Evolutionary conservation across 2,797 vertebrate genomes (phyloP).

Genomic region (Enteromius thamalakanensis): DNA sequence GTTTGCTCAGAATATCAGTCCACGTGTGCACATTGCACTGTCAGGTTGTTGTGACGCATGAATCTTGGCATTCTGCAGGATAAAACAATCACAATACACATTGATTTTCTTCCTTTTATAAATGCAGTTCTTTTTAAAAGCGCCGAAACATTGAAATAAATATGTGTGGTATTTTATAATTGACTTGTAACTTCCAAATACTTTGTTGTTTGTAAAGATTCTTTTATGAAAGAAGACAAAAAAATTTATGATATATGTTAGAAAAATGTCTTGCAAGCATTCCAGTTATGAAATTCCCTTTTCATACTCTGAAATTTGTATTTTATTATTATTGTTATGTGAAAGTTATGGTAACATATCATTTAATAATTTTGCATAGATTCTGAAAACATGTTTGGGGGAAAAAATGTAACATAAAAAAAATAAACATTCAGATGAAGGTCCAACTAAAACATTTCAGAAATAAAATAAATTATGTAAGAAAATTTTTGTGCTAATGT

Average conservation of each 20-base stretch:
- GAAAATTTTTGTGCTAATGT: neutral
- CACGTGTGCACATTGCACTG: constrained; percentile 27
- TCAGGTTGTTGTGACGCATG: neutral
- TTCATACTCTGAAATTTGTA: neutral
- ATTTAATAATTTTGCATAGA: neutral
- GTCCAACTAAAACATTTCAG: neutral
- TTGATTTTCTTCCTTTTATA: constrained; percentile 24
- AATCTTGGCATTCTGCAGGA: neutral
- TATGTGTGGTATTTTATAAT: neutral
- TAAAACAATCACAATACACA: constrained; percentile 2
- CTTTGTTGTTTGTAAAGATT: neutral
- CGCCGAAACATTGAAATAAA: neutral
- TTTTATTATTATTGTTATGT: neutral
- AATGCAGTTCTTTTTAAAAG: neutral
- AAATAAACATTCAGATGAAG: neutral
- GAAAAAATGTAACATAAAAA: neutral
- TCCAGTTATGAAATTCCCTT: neutral
- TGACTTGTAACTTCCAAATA: neutral
- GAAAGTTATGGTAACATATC: neutral
- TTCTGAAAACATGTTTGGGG: neutral
- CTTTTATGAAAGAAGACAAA: neutral
- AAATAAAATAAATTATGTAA: neutral
- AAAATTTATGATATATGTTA: neutral
- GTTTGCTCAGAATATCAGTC: constrained; percentile 42
- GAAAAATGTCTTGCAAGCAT: neutral